Evolutionary conservation across 92 coral and sea anemone genomes (phyloP), one percentile per base, ranked within the genome.

Genomic region (Virgularia gustaviana): DNA sequence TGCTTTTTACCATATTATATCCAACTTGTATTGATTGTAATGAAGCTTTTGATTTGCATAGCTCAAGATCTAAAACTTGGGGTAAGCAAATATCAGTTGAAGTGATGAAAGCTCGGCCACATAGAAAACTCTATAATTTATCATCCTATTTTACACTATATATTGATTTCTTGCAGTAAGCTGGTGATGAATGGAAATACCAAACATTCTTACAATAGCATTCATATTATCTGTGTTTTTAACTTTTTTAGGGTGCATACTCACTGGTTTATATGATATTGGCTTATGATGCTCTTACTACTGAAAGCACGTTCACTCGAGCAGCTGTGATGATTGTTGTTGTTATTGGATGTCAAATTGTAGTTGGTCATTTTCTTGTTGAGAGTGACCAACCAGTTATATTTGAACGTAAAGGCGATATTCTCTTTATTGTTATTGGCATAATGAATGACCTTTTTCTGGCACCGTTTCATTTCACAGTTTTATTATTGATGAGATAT

Each of bases 41-140:
- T 78, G 33, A 87, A 88, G 56, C 78, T 90, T 35, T 27, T 78
- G 6, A 73, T 89, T 61, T 89, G 96, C 47, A 79, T 94, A 57
- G 49, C 82, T 3, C 95, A 90, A 78, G 99, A 94, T 82, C 88
- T 96, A 22, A 89, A 89, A 18, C 70, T 86, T n/a, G 99, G 99
- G 89, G 99, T 87, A 75, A 74, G 99, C 79, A 25, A 16, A n/a
- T n/a, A n/a, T n/a, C n/a, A n/a, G n/a, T n/a, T n/a, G n/a, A n/a
- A n/a, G n/a, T n/a, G n/a, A n/a, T n/a, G n/a, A n/a, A n/a, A n/a
- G n/a, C n/a, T n/a, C n/a, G n/a, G n/a, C n/a, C n/a, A n/a, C n/a
- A n/a, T n/a, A n/a, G n/a, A n/a, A n/a, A n/a, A n/a, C n/a, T n/a
- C n/a, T n/a, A n/a, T n/a, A n/a, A n/a, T n/a, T n/a, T n/a, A n/a